A percentile compares a stretch with the other conserved stretches of the same genome.
Conservation (phyloP, 1,140 invertebrate genomes). For the Cyphomyrmex costatus region DNA sequence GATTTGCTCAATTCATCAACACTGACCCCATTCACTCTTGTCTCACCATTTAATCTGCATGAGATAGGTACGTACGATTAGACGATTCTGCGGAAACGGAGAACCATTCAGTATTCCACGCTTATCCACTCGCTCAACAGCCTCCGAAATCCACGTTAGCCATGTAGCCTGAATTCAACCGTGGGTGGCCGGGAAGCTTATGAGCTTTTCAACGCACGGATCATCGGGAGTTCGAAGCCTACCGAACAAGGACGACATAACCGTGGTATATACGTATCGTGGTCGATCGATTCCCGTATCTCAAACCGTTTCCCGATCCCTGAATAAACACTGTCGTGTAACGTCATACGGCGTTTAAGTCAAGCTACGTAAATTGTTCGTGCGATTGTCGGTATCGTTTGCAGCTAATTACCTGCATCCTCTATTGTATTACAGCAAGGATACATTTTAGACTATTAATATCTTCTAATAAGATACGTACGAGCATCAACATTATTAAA, state of each 20-base stretch:
- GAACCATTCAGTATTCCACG: constrained; percentile 64
- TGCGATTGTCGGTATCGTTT: neutral
- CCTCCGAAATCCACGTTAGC: constrained; percentile 13
- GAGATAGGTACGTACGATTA: constrained; percentile 75
- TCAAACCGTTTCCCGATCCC: constrained; percentile 37
- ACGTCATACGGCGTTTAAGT: constrained; percentile 26
- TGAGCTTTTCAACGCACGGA: constrained; percentile 68
- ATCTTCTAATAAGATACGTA: too few relatives aligned
- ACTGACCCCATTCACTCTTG: constrained; percentile 63
- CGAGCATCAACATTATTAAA: too few relatives aligned
- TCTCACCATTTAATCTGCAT: constrained; percentile 69
- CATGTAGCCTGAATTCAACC: constrained; percentile 32
- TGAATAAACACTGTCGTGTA: constrained; percentile 4
- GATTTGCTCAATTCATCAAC: constrained; percentile 43
- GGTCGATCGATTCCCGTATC: constrained; percentile 42
- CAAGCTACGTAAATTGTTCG: neutral
- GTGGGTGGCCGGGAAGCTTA: constrained; percentile 55
- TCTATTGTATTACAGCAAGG: neutral
- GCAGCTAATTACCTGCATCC: constrained; percentile 22
- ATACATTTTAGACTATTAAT: neutral
- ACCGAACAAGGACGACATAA: constrained; percentile 44
- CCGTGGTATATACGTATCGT: constrained; percentile 28
- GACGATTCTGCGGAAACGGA: constrained; percentile 71
- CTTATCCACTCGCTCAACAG: constrained; percentile 54
- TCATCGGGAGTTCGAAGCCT: constrained; percentile 59